These are phyloP conservation scores for Acanthochromis polyacanthus DNA, from an alignment of 2,113 vertebrate genomes.

Conservation along the genomic window DNA sequence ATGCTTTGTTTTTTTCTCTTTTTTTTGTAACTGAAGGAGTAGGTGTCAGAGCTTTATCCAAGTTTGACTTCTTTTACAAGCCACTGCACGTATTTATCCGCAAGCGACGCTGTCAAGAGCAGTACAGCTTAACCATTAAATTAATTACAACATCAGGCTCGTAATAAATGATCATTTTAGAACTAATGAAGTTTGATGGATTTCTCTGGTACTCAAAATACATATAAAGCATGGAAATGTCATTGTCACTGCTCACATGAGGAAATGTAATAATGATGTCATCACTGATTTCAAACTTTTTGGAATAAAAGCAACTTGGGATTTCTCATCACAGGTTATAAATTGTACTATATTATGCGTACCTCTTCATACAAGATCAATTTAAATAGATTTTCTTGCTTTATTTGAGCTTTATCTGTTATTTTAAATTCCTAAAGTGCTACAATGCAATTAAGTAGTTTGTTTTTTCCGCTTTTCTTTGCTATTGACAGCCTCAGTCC, in stretches of 20 bases:
- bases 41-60: conserved; percentile 9
- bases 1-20: neutral
- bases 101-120: conserved; percentile 6
- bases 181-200: neutral
- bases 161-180: conserved; percentile 10
- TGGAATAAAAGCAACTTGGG: no score
- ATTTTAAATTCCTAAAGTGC: no score
- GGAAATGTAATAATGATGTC: no score
- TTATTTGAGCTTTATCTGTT: no score
- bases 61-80: conserved; percentile 21
- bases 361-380: no score
- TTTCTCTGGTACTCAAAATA: neutral
- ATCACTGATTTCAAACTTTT: no score
- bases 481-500: no score
- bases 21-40: neutral
- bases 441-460: no score
- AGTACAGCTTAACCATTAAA: neutral
- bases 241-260: neutral
- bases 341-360: no score
- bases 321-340: no score
- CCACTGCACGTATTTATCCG: neutral
- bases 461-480: no score
- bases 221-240: neutral
- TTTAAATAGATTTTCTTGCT: no score
- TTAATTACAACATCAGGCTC: neutral